Evolutionary conservation across 2,888 invertebrate genomes (phyloP), one percentile per base, ranked within the genome.

Genomic region (Crepidodera aurea): DNA sequence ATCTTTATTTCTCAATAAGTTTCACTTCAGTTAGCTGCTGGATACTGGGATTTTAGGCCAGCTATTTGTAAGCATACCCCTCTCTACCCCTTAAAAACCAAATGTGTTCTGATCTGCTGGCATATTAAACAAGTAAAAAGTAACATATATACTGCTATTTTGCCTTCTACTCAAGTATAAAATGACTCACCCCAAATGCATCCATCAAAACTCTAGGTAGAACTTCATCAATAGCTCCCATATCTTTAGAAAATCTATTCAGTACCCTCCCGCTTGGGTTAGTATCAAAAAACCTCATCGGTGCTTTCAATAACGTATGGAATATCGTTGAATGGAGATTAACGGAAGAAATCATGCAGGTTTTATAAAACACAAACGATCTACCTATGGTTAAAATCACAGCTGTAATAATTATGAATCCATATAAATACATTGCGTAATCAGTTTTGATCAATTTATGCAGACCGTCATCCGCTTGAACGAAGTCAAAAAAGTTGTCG

Each of bases 231-330:
- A 93, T 87, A 0, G 88, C 86, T 0, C 92, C 92, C 76, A 93
- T 87, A 74, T 94, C 94, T 77, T 93, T 93, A 0, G 93, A 90
- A 74, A 94, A 93, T 66, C 94, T 70, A 65, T 90, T 90, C 46
- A 95, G 82, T 65, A 95, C 90, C 53, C 90, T 84, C 27, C 91
- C 91, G 69, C 89, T 87, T 1, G 94, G 92, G 78, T 94, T 94
- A 0, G 87, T 88, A 73, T 94, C 92, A 76, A 94, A 95, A 79
- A 95, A 95, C 55, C 84, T 77, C 82, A 90, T 86, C 1, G 84
- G 84, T 5, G 70, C 66, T 62, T 71, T 70, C 39, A 93, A 78
- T 32, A 94, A 84, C 66, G 88, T 85, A 18, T 86, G 81, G 78
- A 94, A 92, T 91, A 94, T 93, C 12, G 81, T 82, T 71, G 89